Percentiles rank a stretch among this genome's conserved stretches.
phyloP scores from a whole-genome alignment of 2,888 invertebrate species.

The Meandrusa payeni region DNA sequence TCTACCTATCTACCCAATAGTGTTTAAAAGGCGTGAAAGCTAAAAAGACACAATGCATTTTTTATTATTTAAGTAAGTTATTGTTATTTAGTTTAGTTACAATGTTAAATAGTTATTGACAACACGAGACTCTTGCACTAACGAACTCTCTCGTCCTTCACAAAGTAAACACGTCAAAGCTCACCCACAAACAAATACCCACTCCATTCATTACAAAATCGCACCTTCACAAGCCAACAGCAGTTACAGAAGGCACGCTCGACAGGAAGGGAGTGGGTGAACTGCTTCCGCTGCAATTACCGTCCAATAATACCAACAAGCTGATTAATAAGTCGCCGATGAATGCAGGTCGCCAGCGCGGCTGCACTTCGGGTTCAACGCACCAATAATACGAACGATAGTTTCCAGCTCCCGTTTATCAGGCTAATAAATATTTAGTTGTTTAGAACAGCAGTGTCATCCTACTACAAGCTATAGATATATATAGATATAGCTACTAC shows the following conservation, averaged over 20 bases:
- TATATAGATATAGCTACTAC: no score
- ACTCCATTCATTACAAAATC: slow-evolving; percentile 3
- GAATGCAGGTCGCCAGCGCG: slow-evolving; percentile 20
- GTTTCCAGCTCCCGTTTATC: slow-evolving; percentile 59
- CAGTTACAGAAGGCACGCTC: slow-evolving; percentile 4
- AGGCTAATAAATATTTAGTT: slow-evolving; percentile 63
- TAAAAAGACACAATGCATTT: no score
- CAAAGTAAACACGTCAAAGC: background rate
- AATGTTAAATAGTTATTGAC: no score
- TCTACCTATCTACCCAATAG: no score
- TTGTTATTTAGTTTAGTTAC: no score
- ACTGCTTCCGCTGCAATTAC: slow-evolving; percentile 36
- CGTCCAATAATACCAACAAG: slow-evolving; percentile 37
- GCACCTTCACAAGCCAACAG: slow-evolving; percentile 10
- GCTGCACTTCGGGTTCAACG: slow-evolving; percentile 42
- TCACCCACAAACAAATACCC: slow-evolving; percentile 1
- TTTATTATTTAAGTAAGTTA: no score
- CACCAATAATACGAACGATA: slow-evolving; percentile 63
- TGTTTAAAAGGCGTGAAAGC: no score
- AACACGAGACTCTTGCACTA: no score
- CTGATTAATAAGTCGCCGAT: slow-evolving; percentile 34
- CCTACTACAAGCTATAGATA: no score
- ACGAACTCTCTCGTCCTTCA: background rate
- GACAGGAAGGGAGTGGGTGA: slow-evolving; percentile 39
- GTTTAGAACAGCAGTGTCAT: slow-evolving; percentile 38